phyloP scores from a whole-genome alignment of 2,888 invertebrate genomes.

The Brachynemurus nebulosus region DNA sequence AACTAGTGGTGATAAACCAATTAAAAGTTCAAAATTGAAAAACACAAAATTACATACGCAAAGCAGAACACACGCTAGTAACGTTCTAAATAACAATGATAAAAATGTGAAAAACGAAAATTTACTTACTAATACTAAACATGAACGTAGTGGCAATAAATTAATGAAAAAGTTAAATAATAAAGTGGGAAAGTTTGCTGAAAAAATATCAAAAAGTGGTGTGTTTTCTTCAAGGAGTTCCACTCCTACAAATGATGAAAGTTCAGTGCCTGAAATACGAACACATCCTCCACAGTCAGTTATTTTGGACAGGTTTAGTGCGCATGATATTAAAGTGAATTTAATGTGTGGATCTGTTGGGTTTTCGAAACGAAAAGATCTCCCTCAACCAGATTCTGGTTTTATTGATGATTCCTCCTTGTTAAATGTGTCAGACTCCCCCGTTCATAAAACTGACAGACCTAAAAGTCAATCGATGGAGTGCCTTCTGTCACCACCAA shows the following conservation, averaged over 20 bases:
- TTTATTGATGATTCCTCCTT: neutral
- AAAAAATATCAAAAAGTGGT: neutral
- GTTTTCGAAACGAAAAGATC: neutral
- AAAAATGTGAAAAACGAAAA: neutral
- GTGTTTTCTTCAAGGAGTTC: neutral
- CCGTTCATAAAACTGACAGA: neutral
- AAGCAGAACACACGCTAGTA: neutral
- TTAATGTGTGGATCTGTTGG: neutral
- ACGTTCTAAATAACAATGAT: neutral
- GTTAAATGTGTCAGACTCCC: neutral
- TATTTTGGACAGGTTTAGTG: neutral
- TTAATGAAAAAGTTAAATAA: conserved; percentile 2
- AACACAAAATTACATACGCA: neutral
- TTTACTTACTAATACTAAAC: too few species aligned
- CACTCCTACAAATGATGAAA: neutral
- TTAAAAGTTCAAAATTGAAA: neutral
- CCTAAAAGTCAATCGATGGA: conserved; percentile 8
- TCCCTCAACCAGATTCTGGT: neutral
- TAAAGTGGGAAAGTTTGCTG: conserved; percentile 4
- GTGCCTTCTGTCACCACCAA: neutral
- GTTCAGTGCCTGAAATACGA: conserved; percentile 1
- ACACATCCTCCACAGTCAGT: neutral
- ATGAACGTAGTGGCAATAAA: neutral
- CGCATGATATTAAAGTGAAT: neutral
- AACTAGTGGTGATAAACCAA: conserved; percentile 2